Percentiles rank a stretch among this genome's conserved stretches.
Evolutionary conservation across 2,888 invertebrate species (phyloP).

Genomic region (Pyrrhia umbra): DNA sequence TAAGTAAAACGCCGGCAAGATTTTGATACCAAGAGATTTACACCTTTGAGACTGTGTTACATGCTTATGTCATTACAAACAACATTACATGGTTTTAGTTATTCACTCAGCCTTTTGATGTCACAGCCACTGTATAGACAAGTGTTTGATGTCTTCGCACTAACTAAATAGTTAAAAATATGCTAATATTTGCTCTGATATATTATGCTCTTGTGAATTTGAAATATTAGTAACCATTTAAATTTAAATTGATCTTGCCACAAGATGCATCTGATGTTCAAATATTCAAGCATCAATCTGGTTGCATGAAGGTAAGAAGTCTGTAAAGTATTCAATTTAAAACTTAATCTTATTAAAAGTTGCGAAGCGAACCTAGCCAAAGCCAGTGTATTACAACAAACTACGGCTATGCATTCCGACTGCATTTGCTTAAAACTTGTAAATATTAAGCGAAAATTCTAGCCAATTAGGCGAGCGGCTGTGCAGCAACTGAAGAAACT

Average conservation of each 20-base stretch:
- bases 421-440: slow-evolving; percentile 82
- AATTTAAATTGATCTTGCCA: background rate
- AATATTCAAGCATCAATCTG: slow-evolving; percentile 16
- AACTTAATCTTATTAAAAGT: slow-evolving; percentile 68
- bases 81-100: slow-evolving; percentile 69
- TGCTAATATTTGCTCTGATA: slow-evolving; percentile 15
- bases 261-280: background rate
- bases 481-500: slow-evolving; percentile 77
- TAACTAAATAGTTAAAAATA: slow-evolving; percentile 23
- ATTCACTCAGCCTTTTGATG: slow-evolving; percentile 71
- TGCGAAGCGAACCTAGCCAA: slow-evolving; percentile 66
- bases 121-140: slow-evolving; percentile 51
- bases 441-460: slow-evolving; percentile 83
- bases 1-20: slow-evolving; percentile 76
- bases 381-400: slow-evolving; percentile 68
- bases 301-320: slow-evolving; percentile 1
- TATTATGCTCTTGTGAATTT: slow-evolving; percentile 13
- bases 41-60: slow-evolving; percentile 70
- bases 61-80: slow-evolving; percentile 73
- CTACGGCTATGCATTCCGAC: slow-evolving; percentile 69
- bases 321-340: slow-evolving; percentile 47
- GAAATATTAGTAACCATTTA: slow-evolving; percentile 6
- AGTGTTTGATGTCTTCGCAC: slow-evolving; percentile 25
- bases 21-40: slow-evolving; percentile 79
- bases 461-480: slow-evolving; percentile 83